phyloP scores from a whole-genome alignment of 2,888 invertebrate genomes.

The Isotomurus palustris region DNA sequence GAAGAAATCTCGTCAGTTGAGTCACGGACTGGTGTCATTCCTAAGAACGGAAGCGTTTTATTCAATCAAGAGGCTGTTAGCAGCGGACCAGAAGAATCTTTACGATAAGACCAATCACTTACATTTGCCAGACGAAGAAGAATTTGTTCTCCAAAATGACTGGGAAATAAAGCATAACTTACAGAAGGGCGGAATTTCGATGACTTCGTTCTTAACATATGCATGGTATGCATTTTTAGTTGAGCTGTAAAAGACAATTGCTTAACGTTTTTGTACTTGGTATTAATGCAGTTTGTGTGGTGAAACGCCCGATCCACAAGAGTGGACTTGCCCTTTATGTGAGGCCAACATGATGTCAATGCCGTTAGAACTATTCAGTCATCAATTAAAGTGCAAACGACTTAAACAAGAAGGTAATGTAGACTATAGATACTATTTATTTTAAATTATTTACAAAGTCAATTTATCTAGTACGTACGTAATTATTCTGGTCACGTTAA shows the following conservation, averaged over 20 bases:
- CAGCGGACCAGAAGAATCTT: slow-evolving; percentile 75
- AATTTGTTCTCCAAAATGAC: slow-evolving; percentile 62
- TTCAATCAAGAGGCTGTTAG: slow-evolving; percentile 72
- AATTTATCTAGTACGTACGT: neutral
- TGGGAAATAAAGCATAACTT: slow-evolving; percentile 60
- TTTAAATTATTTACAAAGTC: slow-evolving; percentile 7
- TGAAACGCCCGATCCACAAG: slow-evolving; percentile 58
- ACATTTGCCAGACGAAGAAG: slow-evolving; percentile 25
- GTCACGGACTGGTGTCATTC: slow-evolving; percentile 66
- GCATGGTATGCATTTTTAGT: slow-evolving; percentile 58
- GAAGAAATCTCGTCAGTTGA: slow-evolving; percentile 55
- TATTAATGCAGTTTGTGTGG: slow-evolving; percentile 46
- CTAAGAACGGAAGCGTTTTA: slow-evolving; percentile 71
- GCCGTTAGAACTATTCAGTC: slow-evolving; percentile 68
- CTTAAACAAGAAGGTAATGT: slow-evolving; percentile 34
- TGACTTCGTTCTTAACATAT: slow-evolving; percentile 77
- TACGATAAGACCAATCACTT: slow-evolving; percentile 56
- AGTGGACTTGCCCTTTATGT: slow-evolving; percentile 73
- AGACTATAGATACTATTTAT: too few species aligned
- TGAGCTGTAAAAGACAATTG: slow-evolving; percentile 3
- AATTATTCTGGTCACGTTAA: neutral
- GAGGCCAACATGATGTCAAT: slow-evolving; percentile 59
- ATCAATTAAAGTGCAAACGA: slow-evolving; percentile 58
- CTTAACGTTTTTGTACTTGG: slow-evolving; percentile 60
- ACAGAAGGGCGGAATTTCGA: slow-evolving; percentile 73